Evolutionary conservation across 30 jellyfish, hydroid and myxozoan species (phyloP).

Genomic region (Cassiopea andromeda): DNA sequence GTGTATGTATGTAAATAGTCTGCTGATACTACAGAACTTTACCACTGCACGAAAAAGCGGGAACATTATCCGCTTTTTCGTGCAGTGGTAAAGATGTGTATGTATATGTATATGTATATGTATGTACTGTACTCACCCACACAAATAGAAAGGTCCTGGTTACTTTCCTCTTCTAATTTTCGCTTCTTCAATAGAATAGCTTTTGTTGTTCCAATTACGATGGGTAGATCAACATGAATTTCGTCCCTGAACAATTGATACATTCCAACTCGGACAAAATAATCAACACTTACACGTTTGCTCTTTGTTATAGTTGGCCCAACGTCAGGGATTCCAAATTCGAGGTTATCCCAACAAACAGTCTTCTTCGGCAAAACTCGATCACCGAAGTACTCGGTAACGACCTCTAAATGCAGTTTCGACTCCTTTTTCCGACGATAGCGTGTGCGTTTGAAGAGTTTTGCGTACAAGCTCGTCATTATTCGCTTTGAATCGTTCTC

Average conservation of each 20-base stretch:
- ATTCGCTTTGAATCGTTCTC: conserved; percentile 87
- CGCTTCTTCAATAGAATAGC: conserved; percentile 28
- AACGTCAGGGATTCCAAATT: conserved; percentile 75
- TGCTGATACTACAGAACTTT: too few relatives aligned
- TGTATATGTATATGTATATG: background rate
- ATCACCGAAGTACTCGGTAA: conserved; percentile 79
- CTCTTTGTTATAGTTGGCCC: conserved; percentile 87
- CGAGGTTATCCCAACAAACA: conserved; percentile 76
- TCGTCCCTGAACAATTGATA: conserved; percentile 88
- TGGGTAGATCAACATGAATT: conserved; percentile 94
- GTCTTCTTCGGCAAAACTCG: conserved; percentile 58
- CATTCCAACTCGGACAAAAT: conserved; percentile 96
- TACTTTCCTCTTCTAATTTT: conserved; percentile 11
- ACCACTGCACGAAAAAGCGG: too few relatives aligned
- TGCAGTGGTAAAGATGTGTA: too few relatives aligned
- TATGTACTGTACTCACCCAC: conserved; percentile 39
- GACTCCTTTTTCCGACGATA: conserved; percentile 74
- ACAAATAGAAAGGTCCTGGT: conserved; percentile 18
- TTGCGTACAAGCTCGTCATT: conserved; percentile 93
- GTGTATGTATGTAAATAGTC: too few relatives aligned
- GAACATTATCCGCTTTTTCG: too few relatives aligned
- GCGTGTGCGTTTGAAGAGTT: conserved; percentile 86
- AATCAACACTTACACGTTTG: conserved; percentile 86
- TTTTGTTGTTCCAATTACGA: conserved; percentile 80
- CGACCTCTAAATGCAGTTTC: conserved; percentile 68